phyloP scores from a whole-genome alignment of 2,113 vertebrate species.

The Mastomys natalensis region DNA sequence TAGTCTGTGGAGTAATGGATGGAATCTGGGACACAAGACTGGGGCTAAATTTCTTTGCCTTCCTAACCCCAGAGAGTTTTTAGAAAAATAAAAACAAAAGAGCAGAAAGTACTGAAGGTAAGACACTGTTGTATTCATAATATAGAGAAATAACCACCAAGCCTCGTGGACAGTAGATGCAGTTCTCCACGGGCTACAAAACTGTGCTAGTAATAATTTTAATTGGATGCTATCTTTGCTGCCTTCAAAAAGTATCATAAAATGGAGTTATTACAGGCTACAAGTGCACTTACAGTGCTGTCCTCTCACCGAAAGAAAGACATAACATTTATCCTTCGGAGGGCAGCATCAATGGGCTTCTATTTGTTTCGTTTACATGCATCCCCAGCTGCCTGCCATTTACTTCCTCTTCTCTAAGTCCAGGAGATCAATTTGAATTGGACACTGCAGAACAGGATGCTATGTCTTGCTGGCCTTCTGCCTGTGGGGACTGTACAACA shows the following conservation, averaged over 20 bases:
- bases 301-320: conserved; percentile 74
- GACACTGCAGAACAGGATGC: conserved; percentile 22
- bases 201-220: conserved; percentile 83
- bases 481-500: background rate
- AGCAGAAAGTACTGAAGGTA: conserved; percentile 73
- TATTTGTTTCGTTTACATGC: conserved; percentile 66
- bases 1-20: conserved; percentile 67
- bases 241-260: conserved; percentile 74
- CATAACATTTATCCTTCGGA: conserved; percentile 70
- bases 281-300: conserved; percentile 63
- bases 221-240: conserved; percentile 77
- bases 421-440: conserved; percentile 60
- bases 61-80: conserved; percentile 74
- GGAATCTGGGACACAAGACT: conserved; percentile 74
- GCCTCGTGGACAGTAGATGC: conserved; percentile 70
- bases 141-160: conserved; percentile 78
- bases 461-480: background rate
- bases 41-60: conserved; percentile 59
- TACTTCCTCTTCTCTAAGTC: background rate
- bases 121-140: conserved; percentile 80
- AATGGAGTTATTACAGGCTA: conserved; percentile 73
- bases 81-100: conserved; percentile 79
- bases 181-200: conserved; percentile 79
- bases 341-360: conserved; percentile 65
- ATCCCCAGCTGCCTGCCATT: conserved; percentile 66